These are phyloP conservation scores for Ericerus pela DNA, from an alignment of 1,140 invertebrate species.

Conservation along the genomic window DNA sequence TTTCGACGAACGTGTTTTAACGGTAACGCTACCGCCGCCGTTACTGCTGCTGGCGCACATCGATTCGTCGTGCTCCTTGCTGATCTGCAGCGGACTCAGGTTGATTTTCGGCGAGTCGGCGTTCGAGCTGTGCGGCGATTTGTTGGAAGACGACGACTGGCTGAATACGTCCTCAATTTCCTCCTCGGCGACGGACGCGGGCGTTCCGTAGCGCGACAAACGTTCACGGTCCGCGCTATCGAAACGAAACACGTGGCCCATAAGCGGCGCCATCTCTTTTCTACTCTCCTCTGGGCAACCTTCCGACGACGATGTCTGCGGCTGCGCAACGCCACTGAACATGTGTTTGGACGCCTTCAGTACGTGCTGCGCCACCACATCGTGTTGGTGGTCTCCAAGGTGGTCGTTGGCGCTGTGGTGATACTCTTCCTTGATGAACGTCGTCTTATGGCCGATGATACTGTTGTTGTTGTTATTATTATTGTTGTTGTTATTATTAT, in stretches of 20 bases:
- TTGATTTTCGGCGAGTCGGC: slow-evolving; percentile 40
- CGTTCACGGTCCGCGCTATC: slow-evolving; percentile 34
- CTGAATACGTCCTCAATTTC: slow-evolving; percentile 39
- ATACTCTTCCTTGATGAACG: slow-evolving; percentile 20
- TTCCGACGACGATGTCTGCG: background rate
- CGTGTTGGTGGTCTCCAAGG: slow-evolving; percentile 17
- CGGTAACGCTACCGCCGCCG: slow-evolving; percentile 28
- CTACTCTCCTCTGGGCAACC: background rate
- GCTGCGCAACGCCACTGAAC: slow-evolving; percentile 16
- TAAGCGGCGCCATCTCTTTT: slow-evolving; percentile 20
- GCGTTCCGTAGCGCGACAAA: slow-evolving; percentile 23
- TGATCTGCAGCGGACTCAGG: slow-evolving; percentile 40
- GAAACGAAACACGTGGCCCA: slow-evolving; percentile 36
- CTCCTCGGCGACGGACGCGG: slow-evolving; percentile 30
- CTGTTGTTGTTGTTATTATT: slow-evolving; percentile 25
- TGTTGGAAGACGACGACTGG: slow-evolving; percentile 37
- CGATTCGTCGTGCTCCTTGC: slow-evolving; percentile 34
- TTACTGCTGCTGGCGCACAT: slow-evolving; percentile 21
- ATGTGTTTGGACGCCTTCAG: slow-evolving; percentile 25
- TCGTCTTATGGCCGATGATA: slow-evolving; percentile 19
- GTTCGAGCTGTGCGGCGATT: slow-evolving; percentile 36
- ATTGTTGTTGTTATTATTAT: slow-evolving; percentile 26
- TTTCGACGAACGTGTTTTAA: slow-evolving; percentile 2
- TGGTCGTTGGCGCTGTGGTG: slow-evolving; percentile 24
- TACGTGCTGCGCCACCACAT: slow-evolving; percentile 11